Percentiles rank a stretch among this genome's conserved stretches.
Evolutionary conservation across 2,888 invertebrate genomes (phyloP).

Genomic region (Pterostichus madidus): DNA sequence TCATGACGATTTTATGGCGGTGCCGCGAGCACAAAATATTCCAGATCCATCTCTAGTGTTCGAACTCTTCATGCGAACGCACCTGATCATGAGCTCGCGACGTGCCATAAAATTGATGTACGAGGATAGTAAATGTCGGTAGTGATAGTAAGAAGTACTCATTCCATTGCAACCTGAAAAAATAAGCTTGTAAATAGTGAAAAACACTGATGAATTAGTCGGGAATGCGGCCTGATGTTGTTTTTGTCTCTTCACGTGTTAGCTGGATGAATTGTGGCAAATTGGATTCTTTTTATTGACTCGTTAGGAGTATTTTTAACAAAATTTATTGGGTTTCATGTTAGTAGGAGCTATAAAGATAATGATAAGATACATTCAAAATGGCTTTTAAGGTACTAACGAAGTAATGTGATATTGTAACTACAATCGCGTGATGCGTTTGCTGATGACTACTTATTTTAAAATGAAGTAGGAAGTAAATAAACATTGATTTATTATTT

Average conservation of each 20-base stretch:
- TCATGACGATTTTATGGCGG: no score
- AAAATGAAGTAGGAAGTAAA: neutral
- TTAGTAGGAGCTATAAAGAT: neutral
- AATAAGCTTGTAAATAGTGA: neutral
- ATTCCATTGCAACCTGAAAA: neutral
- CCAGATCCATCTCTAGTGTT: no score
- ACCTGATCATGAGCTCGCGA: no score
- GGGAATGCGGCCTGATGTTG: slow-evolving; percentile 8
- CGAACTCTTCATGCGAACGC: no score
- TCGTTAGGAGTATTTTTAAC: neutral
- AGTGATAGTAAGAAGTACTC: slow-evolving; percentile 9
- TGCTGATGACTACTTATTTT: neutral
- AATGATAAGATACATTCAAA: neutral
- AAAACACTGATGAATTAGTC: slow-evolving; percentile 10
- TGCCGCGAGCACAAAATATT: no score
- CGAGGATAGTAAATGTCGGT: neutral
- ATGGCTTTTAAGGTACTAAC: neutral
- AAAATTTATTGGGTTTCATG: neutral
- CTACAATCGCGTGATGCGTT: neutral
- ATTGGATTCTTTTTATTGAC: slow-evolving; percentile 1
- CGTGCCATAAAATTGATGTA: no score
- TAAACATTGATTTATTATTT: neutral
- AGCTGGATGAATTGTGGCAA: slow-evolving; percentile 1
- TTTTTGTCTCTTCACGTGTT: slow-evolving; percentile 9
- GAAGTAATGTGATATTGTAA: neutral